Evolutionary conservation across 2,888 invertebrate species (phyloP).

Genomic region (Polyommatus icarus): DNA sequence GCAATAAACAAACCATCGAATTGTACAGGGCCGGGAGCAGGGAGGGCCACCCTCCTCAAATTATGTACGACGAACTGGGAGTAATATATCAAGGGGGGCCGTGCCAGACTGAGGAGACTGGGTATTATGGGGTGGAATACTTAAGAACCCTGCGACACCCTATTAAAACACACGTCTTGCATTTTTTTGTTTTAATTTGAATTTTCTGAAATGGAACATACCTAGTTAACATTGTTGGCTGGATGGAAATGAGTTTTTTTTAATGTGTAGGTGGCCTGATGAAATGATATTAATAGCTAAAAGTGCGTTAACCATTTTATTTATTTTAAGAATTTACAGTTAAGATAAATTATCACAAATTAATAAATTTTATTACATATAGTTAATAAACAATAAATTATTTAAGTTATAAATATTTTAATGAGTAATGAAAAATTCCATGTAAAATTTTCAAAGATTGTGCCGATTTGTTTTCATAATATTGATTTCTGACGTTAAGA

Average conservation of each 20-base stretch:
- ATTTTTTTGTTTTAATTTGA: constrained; percentile 77
- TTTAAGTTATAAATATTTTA: neutral
- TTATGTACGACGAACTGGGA: constrained; percentile 81
- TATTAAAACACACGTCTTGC: constrained; percentile 79
- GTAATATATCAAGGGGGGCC: constrained; percentile 80
- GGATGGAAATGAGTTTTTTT: neutral
- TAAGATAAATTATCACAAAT: too few species aligned
- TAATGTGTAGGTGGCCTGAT: neutral
- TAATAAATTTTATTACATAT: neutral
- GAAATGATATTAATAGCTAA: neutral
- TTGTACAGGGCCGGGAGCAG: constrained; percentile 68
- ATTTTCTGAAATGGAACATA: constrained; percentile 10
- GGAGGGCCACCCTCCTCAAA: constrained; percentile 73
- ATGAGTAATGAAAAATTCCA: neutral
- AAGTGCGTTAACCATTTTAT: neutral
- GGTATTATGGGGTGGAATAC: constrained; percentile 79
- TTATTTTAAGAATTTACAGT: neutral
- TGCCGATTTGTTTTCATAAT: neutral
- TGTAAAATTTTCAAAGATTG: neutral
- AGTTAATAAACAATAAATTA: neutral
- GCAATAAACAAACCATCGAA: constrained; percentile 77
- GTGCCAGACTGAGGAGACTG: constrained; percentile 80
- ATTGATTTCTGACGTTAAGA: neutral
- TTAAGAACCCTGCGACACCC: constrained; percentile 80
- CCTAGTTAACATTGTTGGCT: neutral